Percentiles rank a stretch among this genome's conserved stretches.
Evolutionary conservation across 2,888 invertebrate genomes (phyloP).

Genomic region (Cephus rjabovi): DNA sequence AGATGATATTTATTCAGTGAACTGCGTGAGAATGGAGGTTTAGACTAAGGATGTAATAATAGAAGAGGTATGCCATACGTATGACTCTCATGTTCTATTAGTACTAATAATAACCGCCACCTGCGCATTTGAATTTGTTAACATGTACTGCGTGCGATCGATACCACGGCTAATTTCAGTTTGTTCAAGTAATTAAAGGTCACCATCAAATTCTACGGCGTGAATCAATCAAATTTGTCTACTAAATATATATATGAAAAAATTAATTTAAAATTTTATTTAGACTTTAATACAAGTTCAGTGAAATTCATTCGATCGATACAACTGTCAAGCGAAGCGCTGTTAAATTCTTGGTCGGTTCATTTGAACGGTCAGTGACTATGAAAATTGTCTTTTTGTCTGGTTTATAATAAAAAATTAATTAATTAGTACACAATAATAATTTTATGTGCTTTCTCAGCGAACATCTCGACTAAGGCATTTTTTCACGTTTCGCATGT

Average conservation of each 20-base stretch:
- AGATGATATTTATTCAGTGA: conserved; percentile 6
- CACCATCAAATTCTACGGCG: not conserved
- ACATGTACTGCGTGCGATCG: not conserved
- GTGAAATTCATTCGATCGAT: not conserved
- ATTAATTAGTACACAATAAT: not conserved
- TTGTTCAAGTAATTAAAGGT: not conserved
- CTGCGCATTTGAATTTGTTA: not conserved
- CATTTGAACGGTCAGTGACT: not conserved
- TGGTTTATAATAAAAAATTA: not conserved
- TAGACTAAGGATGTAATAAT: conserved; percentile 16
- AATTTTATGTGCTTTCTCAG: not conserved
- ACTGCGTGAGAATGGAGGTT: conserved; percentile 4
- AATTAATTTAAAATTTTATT: not conserved
- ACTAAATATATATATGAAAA: not conserved
- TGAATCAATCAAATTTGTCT: not conserved
- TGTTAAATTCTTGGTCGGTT: not conserved
- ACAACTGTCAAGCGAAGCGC: not conserved
- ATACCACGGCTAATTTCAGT: not conserved
- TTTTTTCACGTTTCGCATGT: not conserved
- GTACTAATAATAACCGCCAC: conserved; percentile 17
- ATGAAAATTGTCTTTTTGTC: not conserved
- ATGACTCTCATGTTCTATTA: conserved; percentile 9
- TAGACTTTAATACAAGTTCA: not conserved
- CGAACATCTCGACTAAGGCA: not conserved
- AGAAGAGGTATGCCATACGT: conserved; percentile 19